These are phyloP conservation scores for Corynorhinus townsendii DNA, from an alignment of 2,113 vertebrate species.

Conservation along the genomic window DNA sequence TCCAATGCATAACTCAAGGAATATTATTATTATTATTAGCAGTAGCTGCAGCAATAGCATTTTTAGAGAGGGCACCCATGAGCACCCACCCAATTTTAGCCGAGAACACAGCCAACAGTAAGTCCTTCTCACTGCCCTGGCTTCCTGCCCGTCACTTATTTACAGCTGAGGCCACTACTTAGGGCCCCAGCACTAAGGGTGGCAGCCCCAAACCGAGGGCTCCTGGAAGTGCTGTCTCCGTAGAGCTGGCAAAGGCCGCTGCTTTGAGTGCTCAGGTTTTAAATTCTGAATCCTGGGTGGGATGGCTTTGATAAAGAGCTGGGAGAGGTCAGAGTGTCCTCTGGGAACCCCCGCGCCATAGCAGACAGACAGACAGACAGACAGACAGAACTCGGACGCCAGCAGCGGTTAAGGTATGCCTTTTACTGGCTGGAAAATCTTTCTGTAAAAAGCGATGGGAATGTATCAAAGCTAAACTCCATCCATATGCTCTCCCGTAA, in stretches of 20 bases:
- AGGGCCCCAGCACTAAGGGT: too few species aligned
- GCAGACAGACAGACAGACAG: not conserved
- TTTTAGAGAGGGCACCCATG: not conserved
- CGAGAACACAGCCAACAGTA: not conserved
- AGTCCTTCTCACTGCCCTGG: not conserved
- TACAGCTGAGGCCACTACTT: not conserved
- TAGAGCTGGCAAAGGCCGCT: not conserved
- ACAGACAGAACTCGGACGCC: not conserved
- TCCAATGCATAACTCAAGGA: not conserved
- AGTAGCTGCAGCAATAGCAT: not conserved
- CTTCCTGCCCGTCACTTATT: not conserved
- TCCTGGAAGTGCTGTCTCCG: not conserved
- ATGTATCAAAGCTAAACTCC: constrained; percentile 44
- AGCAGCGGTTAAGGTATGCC: not conserved
- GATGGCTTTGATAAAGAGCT: not conserved
- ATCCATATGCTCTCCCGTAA: constrained; percentile 17
- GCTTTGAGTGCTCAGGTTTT: not conserved
- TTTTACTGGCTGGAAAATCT: constrained; percentile 1
- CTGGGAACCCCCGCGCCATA: fast-evolving
- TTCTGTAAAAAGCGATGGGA: constrained; percentile 1
- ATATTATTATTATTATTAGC: not conserved
- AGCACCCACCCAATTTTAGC: not conserved
- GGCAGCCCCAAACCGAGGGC: not conserved
- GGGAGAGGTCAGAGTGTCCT: not conserved
- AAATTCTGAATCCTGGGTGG: not conserved